A percentile compares a stretch with the other conserved stretches of the same genome.
Evolutionary conservation across 2,113 vertebrate species (phyloP).

Genomic region (Xenus cinereus): DNA sequence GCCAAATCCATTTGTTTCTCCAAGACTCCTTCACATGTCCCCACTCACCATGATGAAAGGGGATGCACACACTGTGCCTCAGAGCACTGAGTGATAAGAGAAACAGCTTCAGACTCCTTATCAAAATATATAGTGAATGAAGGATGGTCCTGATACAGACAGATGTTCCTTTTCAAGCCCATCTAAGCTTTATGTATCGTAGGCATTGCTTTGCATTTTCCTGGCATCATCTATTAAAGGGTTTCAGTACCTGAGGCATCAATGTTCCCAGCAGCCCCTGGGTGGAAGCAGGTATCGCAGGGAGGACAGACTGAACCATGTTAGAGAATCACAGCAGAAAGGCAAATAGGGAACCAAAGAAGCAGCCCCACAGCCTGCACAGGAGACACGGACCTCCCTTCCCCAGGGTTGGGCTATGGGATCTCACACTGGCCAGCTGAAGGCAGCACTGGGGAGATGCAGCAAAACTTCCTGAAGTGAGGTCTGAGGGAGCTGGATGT

Average conservation of each 20-base stretch:
- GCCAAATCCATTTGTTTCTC: neutral
- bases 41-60: neutral
- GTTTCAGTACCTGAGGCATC: neutral
- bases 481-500: neutral
- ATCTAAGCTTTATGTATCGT: neutral
- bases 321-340: neutral
- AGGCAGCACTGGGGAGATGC: rapidly evolving
- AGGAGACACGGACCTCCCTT: neutral
- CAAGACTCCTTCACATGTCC: neutral
- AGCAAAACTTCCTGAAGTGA: neutral
- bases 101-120: neutral
- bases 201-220: neutral
- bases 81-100: neutral
- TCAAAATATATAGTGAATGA: neutral
- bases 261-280: rapidly evolving
- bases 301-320: neutral
- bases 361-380: rapidly evolving
- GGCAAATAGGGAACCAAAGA: too few species aligned
- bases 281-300: rapidly evolving
- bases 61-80: neutral
- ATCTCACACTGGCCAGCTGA: neutral
- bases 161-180: neutral
- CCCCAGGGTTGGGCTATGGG: neutral
- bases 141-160: neutral
- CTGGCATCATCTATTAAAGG: neutral